Percentiles rank a stretch among this genome's conserved stretches.
Evolutionary conservation across 2,888 invertebrate genomes (phyloP).

Genomic region (Ennomos fuscantarius): DNA sequence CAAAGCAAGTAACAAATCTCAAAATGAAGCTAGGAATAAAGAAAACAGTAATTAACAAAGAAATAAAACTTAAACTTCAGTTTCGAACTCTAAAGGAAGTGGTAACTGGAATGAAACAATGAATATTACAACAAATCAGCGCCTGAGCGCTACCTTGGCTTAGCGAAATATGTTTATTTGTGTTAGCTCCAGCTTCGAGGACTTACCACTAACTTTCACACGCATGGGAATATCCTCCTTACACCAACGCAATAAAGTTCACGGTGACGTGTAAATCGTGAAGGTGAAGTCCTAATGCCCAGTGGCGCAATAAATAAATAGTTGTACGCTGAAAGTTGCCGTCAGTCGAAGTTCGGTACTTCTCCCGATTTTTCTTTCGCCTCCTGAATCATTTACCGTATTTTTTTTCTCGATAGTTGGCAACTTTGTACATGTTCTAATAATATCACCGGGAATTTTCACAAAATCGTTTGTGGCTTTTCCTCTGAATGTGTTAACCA

Average conservation of each 20-base stretch:
- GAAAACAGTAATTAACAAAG: slow-evolving; percentile 20
- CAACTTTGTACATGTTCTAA: slow-evolving; percentile 40
- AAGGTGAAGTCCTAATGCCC: slow-evolving; percentile 56
- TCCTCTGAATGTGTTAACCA: neutral
- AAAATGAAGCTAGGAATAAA: slow-evolving; percentile 13
- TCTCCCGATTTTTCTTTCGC: slow-evolving; percentile 62
- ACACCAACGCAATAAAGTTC: slow-evolving; percentile 19
- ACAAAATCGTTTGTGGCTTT: slow-evolving; percentile 18
- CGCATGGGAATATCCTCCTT: slow-evolving; percentile 37
- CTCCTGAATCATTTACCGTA: slow-evolving; percentile 66
- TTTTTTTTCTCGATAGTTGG: slow-evolving; percentile 57
- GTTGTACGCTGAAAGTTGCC: slow-evolving; percentile 66
- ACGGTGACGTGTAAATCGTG: slow-evolving; percentile 18
- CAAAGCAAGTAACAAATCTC: slow-evolving; percentile 1
- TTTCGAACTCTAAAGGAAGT: slow-evolving; percentile 15
- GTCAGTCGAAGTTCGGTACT: slow-evolving; percentile 57
- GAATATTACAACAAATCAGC: slow-evolving; percentile 59
- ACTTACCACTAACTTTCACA: slow-evolving; percentile 49
- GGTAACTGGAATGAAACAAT: slow-evolving; percentile 51
- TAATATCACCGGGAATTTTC: slow-evolving; percentile 31
- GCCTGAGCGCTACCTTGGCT: slow-evolving; percentile 49
- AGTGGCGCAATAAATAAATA: slow-evolving; percentile 76
- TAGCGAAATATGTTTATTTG: slow-evolving; percentile 67
- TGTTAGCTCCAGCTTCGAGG: slow-evolving; percentile 52
- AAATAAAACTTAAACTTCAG: slow-evolving; percentile 27